A percentile compares a stretch with the other conserved stretches of the same genome.
Conservation (phyloP, 2,797 vertebrate genomes). For the Macropus fuliginosus region DNA sequence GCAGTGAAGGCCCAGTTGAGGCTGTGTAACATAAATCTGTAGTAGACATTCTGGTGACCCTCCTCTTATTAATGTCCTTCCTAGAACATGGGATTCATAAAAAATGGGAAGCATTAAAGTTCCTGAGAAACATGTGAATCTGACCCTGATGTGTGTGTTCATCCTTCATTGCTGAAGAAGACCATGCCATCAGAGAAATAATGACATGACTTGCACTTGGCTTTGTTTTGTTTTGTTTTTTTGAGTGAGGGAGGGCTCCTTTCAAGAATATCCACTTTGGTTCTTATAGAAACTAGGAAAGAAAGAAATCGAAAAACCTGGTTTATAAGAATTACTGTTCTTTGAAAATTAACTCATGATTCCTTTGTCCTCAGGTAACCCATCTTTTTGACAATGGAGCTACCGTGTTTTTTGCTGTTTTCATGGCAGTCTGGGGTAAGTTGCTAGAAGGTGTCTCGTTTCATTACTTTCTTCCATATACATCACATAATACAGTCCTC, state of each 20-base stretch:
- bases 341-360: constrained; percentile 48
- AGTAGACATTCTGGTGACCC: not conserved
- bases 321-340: not conserved
- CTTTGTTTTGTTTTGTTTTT: no score
- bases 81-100: not conserved
- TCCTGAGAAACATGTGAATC: not conserved
- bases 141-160: not conserved
- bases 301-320: constrained; percentile 8
- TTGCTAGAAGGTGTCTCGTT: not conserved
- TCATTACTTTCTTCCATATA: constrained; percentile 37
- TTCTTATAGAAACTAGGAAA: constrained; percentile 10
- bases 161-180: no score
- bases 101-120: not conserved
- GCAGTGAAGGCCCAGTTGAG: not conserved
- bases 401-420: constrained; percentile 97
- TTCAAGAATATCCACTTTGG: no score
- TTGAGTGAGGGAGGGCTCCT: no score
- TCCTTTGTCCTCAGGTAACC: constrained; percentile 88
- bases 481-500: not conserved
- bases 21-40: not conserved
- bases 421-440: constrained; percentile 99
- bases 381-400: constrained; percentile 96
- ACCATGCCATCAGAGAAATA: no score
- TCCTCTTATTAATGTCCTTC: not conserved
- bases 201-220: no score